Conservation (phyloP, 2,797 vertebrate genomes). For the Numenius phaeopus region DNA sequence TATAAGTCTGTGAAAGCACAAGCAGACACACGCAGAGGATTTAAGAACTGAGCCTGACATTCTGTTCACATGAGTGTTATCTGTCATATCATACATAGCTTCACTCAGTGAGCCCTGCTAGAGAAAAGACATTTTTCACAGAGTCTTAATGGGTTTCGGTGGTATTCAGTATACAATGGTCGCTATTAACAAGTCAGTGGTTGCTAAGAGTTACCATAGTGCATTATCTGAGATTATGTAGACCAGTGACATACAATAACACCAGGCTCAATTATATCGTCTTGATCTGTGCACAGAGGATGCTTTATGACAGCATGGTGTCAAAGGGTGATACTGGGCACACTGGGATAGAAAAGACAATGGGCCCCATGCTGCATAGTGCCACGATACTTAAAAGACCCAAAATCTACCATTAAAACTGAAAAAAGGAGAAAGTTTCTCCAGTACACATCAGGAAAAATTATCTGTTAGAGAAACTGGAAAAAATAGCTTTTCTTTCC, state of each 20-base stretch:
- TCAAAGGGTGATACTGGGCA: slow-evolving; percentile 18
- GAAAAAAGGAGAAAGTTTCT: background rate
- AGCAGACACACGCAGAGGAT: background rate
- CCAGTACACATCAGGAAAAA: background rate
- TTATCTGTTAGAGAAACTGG: background rate
- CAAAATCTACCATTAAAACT: background rate
- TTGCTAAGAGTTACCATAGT: slow-evolving; percentile 61
- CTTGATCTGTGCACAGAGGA: slow-evolving; percentile 57
- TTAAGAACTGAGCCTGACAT: background rate
- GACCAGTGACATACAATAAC: slow-evolving; percentile 54
- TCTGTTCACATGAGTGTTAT: background rate
- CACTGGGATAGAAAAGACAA: background rate
- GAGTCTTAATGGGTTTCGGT: slow-evolving; percentile 11
- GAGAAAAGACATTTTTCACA: slow-evolving; percentile 22
- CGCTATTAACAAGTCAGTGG: slow-evolving; percentile 52
- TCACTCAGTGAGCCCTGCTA: background rate
- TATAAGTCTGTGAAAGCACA: background rate
- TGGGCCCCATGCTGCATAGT: background rate
- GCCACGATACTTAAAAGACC: background rate
- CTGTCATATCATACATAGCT: background rate
- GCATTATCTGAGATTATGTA: slow-evolving; percentile 64
- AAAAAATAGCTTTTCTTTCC: background rate
- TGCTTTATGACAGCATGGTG: slow-evolving; percentile 59
- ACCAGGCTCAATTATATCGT: slow-evolving; percentile 50
- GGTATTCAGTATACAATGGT: slow-evolving; percentile 33